Evolutionary conservation across 2,797 vertebrate species (phyloP).

Genomic region (Pipistrellus nathusii): DNA sequence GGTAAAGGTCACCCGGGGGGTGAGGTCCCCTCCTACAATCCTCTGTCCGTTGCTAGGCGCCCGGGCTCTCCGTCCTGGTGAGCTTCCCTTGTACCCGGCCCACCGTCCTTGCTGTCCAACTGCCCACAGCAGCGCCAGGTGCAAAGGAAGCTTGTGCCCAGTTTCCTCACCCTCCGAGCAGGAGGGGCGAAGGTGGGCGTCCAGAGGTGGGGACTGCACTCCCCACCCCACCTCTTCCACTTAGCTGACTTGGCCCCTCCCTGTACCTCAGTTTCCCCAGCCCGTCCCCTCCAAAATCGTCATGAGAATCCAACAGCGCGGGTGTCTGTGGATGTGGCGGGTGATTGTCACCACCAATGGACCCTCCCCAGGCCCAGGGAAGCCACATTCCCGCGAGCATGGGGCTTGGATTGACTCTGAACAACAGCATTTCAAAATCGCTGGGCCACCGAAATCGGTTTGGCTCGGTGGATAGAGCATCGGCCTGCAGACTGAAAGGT

Average conservation of each 20-base stretch:
- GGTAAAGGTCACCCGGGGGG: too few relatives aligned
- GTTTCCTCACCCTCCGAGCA: not conserved
- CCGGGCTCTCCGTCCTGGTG: too few relatives aligned
- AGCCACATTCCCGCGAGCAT: not conserved
- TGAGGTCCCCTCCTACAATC: too few relatives aligned
- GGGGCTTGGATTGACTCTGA: not conserved
- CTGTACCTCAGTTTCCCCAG: not conserved
- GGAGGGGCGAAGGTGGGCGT: too few relatives aligned
- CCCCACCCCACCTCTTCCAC: rapidly evolving
- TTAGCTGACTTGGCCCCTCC: not conserved
- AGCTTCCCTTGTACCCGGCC: too few relatives aligned
- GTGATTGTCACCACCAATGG: not conserved
- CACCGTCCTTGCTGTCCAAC: too few relatives aligned
- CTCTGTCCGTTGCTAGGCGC: too few relatives aligned
- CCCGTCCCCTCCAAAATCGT: not conserved
- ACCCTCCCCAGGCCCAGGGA: not conserved
- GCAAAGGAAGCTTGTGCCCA: too few relatives aligned
- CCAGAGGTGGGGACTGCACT: not conserved
- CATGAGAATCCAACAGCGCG: not conserved
- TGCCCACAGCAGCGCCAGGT: too few relatives aligned
- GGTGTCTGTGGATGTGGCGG: not conserved
- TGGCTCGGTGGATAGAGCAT: too few relatives aligned
- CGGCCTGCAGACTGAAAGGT: too few relatives aligned
- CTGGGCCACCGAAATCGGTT: too few relatives aligned
- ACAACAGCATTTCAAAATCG: not conserved